Base-by-base conservation (phyloP, 2,797 vertebrate species). In the Bucorvus abyssinicus region DNA sequence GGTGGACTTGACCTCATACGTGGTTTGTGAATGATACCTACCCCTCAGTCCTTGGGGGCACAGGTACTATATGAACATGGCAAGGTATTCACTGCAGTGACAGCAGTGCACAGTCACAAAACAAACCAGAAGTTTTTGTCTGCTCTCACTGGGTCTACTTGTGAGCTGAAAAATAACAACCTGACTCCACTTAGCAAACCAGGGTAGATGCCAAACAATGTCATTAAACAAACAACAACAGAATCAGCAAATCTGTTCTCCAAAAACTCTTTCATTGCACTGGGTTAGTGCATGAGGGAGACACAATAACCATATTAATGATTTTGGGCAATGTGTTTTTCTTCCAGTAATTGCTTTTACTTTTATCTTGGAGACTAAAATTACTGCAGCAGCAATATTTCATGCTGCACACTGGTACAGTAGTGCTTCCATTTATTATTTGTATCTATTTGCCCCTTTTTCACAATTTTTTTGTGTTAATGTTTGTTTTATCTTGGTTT, bases 331-430 rank as follows among this genome's bases (percentile, higher is more conserved):
- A 49, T 17, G 45, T 47, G n/a, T n/a, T 74, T 23, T 57, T 56
- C n/a, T 90, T 68, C 42, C 30, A 86, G 50, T 86, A 95, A 88
- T 90, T 85, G 34, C 52, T 91, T 89, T 68, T 63, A 60, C 49
- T 71, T 49, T 67, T 94, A 45, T 80, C 75, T 67, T 71, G 29
- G n/a, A 89, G 76, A 53, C 15, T 82, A 15, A 90, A 93, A 70
- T 75, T 2, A 36, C 42, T 81, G 49, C n/a, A 80, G 79, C 47
- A 88, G 68, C 59, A 76, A 50, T 69, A 80, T 92, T 92, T 95
- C 55, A 32, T 82, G 55, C 21, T 70, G 36, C 59, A 70, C 9
- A 32, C 24, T 52, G 55, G 59, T 73, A 84, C 44, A 52, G n/a
- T 52, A 40, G 14, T 70, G n/a, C 27, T 80, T 50, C 44, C 27